A percentile compares a stretch with the other conserved stretches of the same genome.
Conservation (phyloP, 2,797 vertebrate genomes). For the Schizopygopsis malacanthus region DNA sequence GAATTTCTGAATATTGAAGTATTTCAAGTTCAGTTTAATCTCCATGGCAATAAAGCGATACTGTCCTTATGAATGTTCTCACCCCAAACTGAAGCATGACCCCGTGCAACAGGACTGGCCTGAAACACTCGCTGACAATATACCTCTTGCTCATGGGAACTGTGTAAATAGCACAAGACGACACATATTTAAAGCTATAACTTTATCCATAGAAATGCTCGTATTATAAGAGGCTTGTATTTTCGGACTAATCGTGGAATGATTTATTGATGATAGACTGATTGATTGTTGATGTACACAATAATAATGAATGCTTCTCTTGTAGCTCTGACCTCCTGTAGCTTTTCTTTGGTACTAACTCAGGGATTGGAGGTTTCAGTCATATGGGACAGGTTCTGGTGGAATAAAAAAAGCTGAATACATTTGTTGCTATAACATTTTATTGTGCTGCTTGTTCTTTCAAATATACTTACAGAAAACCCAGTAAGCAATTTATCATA, state of each 20-base stretch:
- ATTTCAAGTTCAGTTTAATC: neutral
- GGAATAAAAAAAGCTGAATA: constrained; percentile 61
- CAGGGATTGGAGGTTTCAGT: constrained; percentile 82
- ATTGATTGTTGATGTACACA: constrained; percentile 58
- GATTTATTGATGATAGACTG: constrained; percentile 45
- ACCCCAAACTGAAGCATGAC: constrained; percentile 53
- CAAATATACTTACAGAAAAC: neutral
- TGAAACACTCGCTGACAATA: constrained; percentile 58
- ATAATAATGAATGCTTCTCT: constrained; percentile 67
- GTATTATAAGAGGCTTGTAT: constrained; percentile 66
- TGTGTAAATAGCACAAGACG: constrained; percentile 69
- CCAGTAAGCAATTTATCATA: neutral
- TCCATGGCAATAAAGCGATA: neutral
- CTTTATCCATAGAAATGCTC: constrained; percentile 67
- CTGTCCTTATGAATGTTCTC: constrained; percentile 31
- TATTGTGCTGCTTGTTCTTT: constrained; percentile 48
- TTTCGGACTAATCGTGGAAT: constrained; percentile 62
- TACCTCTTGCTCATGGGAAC: constrained; percentile 67
- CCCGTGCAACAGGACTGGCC: constrained; percentile 25
- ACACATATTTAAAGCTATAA: constrained; percentile 67
- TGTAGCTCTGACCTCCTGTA: constrained; percentile 65
- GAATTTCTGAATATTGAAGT: neutral
- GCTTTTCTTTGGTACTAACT: constrained; percentile 80
- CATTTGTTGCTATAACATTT: constrained; percentile 68
- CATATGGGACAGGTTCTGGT: constrained; percentile 67